phyloP scores from a whole-genome alignment of 2,888 invertebrate genomes.

The Eilema caniola region DNA sequence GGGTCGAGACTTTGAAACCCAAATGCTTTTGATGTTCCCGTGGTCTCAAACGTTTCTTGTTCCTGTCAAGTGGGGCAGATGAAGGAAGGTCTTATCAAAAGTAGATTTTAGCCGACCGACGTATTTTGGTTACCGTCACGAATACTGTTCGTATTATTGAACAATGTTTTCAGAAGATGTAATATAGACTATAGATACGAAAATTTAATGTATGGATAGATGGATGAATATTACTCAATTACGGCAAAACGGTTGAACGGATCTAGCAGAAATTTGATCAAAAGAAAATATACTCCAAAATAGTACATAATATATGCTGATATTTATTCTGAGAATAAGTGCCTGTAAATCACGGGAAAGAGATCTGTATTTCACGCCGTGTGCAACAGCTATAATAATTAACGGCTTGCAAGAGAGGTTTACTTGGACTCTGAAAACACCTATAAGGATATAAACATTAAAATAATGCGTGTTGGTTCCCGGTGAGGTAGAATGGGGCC shows the following conservation, averaged over 20 bases:
- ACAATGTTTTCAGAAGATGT: not conserved
- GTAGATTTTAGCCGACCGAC: not conserved
- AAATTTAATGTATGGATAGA: too few species aligned
- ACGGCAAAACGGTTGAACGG: too few species aligned
- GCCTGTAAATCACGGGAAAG: too few species aligned
- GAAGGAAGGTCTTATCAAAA: not conserved
- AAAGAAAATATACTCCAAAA: too few species aligned
- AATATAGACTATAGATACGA: not conserved
- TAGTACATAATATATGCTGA: too few species aligned
- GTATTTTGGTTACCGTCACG: not conserved
- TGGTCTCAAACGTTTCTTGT: not conserved
- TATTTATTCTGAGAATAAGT: too few species aligned
- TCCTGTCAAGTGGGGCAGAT: not conserved
- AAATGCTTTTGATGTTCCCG: constrained; percentile 1
- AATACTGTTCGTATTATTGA: not conserved
- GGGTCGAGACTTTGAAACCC: constrained; percentile 1
- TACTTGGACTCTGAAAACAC: too few species aligned
- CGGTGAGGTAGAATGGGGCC: too few species aligned
- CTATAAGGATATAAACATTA: too few species aligned
- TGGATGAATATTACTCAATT: too few species aligned
- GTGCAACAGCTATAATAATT: not conserved
- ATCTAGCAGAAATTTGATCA: too few species aligned
- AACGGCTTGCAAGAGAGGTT: not conserved
- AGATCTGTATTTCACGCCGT: not conserved
- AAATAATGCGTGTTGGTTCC: too few species aligned